Percentiles rank a stretch among this genome's conserved stretches.
Evolutionary conservation across 2,888 invertebrate species (phyloP).

Genomic region (Caenorhabditis sp.): DNA sequence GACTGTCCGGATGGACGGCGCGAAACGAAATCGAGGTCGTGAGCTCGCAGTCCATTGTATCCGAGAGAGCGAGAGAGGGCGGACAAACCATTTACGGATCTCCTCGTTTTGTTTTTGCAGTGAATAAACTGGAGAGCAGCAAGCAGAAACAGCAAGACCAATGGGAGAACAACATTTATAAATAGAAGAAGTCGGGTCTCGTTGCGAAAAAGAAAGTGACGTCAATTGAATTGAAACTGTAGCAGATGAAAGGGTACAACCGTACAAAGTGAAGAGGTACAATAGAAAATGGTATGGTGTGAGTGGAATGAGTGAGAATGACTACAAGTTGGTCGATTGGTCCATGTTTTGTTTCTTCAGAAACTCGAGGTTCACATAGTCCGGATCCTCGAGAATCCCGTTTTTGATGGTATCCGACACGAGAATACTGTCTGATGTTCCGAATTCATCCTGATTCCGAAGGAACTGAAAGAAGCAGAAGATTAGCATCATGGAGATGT

Average conservation of each 20-base stretch:
- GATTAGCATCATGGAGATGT: background rate
- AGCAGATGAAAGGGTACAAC: slow-evolving; percentile 44
- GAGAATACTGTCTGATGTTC: slow-evolving; percentile 67
- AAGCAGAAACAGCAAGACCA: no score
- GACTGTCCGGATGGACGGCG: slow-evolving; percentile 22
- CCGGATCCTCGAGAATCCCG: slow-evolving; percentile 59
- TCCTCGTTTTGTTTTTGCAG: slow-evolving; percentile 41
- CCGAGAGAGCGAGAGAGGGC: slow-evolving; percentile 9
- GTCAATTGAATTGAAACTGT: slow-evolving; percentile 31
- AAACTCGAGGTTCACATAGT: slow-evolving; percentile 70
- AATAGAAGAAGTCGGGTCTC: slow-evolving; percentile 25
- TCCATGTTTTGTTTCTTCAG: slow-evolving; percentile 61
- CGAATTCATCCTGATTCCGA: slow-evolving; percentile 56
- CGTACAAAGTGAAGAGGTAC: slow-evolving; percentile 12
- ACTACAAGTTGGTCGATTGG: slow-evolving; percentile 60
- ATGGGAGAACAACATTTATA: slow-evolving; percentile 43
- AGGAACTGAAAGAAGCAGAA: slow-evolving; percentile 43
- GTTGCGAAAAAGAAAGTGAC: slow-evolving; percentile 39
- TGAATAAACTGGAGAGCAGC: slow-evolving; percentile 18
- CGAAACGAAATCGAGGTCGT: slow-evolving; percentile 53
- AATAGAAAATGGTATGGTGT: slow-evolving; percentile 1
- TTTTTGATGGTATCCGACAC: slow-evolving; percentile 60
- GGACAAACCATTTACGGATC: slow-evolving; percentile 56
- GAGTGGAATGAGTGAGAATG: slow-evolving; percentile 1
- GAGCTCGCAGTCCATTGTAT: slow-evolving; percentile 57